Evolutionary conservation across 2,113 vertebrate species (phyloP), one percentile per base, ranked within the genome.

Genomic region (Protobothrops mucrosquamatus): DNA sequence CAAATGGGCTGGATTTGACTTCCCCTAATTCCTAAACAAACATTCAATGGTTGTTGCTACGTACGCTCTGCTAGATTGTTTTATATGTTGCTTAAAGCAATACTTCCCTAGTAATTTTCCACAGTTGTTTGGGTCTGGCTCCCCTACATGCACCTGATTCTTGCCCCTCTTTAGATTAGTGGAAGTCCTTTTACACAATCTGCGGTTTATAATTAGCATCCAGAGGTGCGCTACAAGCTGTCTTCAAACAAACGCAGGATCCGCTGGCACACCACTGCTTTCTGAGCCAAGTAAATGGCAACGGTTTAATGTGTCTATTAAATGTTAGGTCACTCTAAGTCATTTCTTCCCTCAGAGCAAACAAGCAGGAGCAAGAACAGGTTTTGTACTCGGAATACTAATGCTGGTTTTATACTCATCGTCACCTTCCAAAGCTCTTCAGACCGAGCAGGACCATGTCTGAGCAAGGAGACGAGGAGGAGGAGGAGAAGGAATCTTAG

Each of bases 391-490:
- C 0, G 48, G 94, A 94, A 97, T 96, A 94, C 69, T 48, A 89
- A 96, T 96, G 56, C 2, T 59, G 94, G 89, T 87, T 87, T 88
- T 92, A 52, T 91, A 43, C 94, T 95, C 95, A 90, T 93, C 34
- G 2, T 64, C 39, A 54, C 48, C 48, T 89, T 89, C 93, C 93
- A 93, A 91, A 92, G 92, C 94, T 87, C 85, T 89, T 55, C 92
- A 93, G 93, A 95, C 91, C 22, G 51, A 91, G 92, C 94, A 94
- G 93, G 94, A n/a, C 81, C 34, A 14, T 52, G 74, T 39, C 64
- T 88, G 24, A 0, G 69, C 92, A 56, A 94, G 94, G 51, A 87
- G 22, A 51, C 59, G 91, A 87, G 86, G 69, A 81, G 69, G n/a
- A 39, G 74, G 20, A 74, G 15, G 46, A 57, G 55, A 9, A 10